These are phyloP conservation scores for Clarias pachynema DNA, from an alignment of 2,797 vertebrate species.

Conservation along the genomic window DNA sequence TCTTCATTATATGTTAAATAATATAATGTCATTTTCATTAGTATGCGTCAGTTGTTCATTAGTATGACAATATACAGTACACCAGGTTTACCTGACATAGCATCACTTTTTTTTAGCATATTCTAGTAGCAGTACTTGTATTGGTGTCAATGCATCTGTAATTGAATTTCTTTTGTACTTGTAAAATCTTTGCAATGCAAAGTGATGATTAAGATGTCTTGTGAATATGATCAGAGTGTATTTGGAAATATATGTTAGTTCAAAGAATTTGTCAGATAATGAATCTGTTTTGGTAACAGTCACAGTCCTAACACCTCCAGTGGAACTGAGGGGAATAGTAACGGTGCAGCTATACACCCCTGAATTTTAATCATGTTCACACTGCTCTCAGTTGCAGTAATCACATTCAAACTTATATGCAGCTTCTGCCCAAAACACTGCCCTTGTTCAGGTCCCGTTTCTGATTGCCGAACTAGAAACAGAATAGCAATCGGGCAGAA, in stretches of 20 bases:
- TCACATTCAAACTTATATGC: constrained; percentile 1
- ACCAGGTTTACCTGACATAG: neutral
- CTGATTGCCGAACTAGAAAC: constrained; percentile 70
- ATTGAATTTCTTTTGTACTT: neutral
- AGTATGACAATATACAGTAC: neutral
- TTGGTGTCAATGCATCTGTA: neutral
- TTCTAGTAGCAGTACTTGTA: neutral
- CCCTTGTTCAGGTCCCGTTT: constrained; percentile 57
- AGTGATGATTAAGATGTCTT: neutral
- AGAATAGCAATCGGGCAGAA: constrained; percentile 63
- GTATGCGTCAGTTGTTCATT: neutral
- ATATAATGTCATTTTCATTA: neutral
- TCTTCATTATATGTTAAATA: neutral
- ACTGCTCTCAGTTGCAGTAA: constrained; percentile 24
- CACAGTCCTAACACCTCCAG: constrained; percentile 30
- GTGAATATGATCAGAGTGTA: constrained; percentile 7
- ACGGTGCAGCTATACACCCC: neutral
- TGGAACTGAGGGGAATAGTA: constrained; percentile 21
- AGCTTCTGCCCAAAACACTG: constrained; percentile 27
- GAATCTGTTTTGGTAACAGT: constrained; percentile 68
- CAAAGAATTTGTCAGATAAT: constrained; percentile 11
- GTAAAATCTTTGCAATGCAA: neutral
- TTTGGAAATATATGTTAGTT: constrained; percentile 6
- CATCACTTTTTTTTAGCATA: no score
- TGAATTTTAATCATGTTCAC: constrained; percentile 31